phyloP scores from a whole-genome alignment of 37 sponge, comb jelly and placozoan species.

The Geodia barretti region DNA sequence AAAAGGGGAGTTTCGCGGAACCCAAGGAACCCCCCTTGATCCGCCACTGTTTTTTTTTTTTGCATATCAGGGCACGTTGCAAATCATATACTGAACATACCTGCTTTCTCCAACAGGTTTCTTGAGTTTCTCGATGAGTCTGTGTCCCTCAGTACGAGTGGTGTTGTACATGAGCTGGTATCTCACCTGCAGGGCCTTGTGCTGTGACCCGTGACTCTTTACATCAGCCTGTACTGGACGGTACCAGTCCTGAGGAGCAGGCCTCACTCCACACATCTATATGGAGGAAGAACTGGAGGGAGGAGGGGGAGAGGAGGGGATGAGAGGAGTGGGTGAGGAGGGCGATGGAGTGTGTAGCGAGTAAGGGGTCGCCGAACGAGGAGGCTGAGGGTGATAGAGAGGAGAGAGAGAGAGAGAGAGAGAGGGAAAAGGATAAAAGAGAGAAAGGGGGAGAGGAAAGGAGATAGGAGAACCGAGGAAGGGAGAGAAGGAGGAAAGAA shows the following conservation, averaged over 20 bases:
- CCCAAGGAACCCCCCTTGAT: too few species aligned
- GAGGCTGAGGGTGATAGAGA: too few species aligned
- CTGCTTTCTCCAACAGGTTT: conserved; percentile 50
- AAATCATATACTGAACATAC: too few species aligned
- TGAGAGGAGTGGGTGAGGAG: neutral
- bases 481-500: neutral
- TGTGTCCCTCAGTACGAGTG: conserved; percentile 27
- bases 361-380: neutral
- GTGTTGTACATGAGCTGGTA: conserved; percentile 4
- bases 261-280: conserved; percentile 42
- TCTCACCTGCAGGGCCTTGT: conserved; percentile 27
- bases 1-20: too few species aligned
- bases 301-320: neutral
- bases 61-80: too few species aligned
- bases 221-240: too few species aligned
- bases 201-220: conserved; percentile 16
- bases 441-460: neutral
- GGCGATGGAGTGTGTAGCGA: too few species aligned
- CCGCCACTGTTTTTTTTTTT: too few species aligned
- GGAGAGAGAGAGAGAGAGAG: neutral
- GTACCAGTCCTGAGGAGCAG: too few species aligned
- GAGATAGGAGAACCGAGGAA: neutral
- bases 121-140: conserved; percentile 41
- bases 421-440: neutral
- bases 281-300: conserved; percentile 41